phyloP scores from a whole-genome alignment of 2,113 vertebrate species.

The Castor canadensis region DNA sequence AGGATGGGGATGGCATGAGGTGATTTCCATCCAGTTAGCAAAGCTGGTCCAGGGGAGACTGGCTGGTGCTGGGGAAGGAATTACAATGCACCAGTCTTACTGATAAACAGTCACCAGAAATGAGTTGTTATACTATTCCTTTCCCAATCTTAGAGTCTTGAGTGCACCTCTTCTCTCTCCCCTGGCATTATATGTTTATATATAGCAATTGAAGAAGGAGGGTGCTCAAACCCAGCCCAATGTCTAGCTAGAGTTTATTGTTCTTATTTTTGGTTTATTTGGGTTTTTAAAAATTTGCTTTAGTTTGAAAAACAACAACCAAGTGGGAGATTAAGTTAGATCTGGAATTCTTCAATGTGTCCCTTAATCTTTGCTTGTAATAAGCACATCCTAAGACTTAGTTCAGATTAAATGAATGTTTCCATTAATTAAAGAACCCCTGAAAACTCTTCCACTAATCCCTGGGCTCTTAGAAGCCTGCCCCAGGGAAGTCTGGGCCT shows the following conservation, averaged over 20 bases:
- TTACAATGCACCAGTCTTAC: too few relatives aligned
- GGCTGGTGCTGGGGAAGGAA: background rate
- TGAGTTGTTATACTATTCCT: background rate
- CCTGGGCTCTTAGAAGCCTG: background rate
- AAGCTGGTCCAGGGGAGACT: background rate
- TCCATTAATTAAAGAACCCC: background rate
- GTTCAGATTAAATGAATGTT: background rate
- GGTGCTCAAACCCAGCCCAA: background rate
- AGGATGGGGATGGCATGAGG: background rate
- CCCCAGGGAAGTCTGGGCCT: background rate
- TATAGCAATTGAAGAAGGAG: background rate
- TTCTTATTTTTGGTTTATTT: too few relatives aligned
- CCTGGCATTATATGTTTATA: too few relatives aligned
- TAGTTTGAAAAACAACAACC: background rate
- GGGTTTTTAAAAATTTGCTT: background rate
- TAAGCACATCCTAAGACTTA: background rate
- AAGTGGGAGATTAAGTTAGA: background rate
- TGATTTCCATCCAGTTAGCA: background rate
- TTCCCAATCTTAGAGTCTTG: background rate
- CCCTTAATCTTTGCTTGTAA: background rate
- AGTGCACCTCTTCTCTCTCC: accelerated
- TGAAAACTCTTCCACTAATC: background rate
- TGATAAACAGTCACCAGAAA: background rate
- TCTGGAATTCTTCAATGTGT: background rate
- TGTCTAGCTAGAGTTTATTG: background rate